Evolutionary conservation across 1,140 invertebrate genomes (phyloP).

Genomic region (Vollenhovia emeryi): DNA sequence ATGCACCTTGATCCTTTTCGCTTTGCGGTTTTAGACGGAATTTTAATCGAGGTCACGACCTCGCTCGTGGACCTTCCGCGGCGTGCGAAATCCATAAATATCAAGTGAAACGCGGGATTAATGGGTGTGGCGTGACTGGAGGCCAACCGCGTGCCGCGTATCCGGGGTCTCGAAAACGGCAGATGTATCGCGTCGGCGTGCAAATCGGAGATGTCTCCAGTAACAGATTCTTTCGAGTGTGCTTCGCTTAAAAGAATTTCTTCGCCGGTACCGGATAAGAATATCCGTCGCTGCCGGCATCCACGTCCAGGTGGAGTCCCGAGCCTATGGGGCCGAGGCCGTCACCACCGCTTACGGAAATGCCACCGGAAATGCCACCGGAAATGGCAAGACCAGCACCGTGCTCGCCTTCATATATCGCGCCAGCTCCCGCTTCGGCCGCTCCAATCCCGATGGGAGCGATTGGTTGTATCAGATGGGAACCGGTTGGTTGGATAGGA

Average conservation of each 20-base stretch:
- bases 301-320: neutral
- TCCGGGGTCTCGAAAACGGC: slow-evolving; percentile 12
- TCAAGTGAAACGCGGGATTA: slow-evolving; percentile 40
- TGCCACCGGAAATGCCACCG: neutral
- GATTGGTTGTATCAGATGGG: neutral
- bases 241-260: slow-evolving; percentile 49
- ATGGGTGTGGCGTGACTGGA: slow-evolving; percentile 30
- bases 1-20: neutral
- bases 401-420: neutral
- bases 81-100: slow-evolving; percentile 36
- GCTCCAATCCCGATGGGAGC: neutral
- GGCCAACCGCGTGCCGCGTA: neutral
- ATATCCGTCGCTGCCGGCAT: slow-evolving; percentile 49
- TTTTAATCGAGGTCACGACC: slow-evolving; percentile 28
- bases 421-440: neutral
- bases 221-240: neutral
- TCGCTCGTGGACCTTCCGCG: neutral
- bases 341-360: neutral
- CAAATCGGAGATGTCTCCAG: slow-evolving; percentile 11
- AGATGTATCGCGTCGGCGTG: slow-evolving; percentile 29
- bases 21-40: slow-evolving; percentile 21
- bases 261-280: slow-evolving; percentile 67
- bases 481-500: neutral
- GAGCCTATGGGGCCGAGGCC: neutral
- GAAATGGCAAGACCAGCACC: neutral